Evolutionary conservation across 2,888 invertebrate genomes (phyloP).

Genomic region (Panopea generosa): DNA sequence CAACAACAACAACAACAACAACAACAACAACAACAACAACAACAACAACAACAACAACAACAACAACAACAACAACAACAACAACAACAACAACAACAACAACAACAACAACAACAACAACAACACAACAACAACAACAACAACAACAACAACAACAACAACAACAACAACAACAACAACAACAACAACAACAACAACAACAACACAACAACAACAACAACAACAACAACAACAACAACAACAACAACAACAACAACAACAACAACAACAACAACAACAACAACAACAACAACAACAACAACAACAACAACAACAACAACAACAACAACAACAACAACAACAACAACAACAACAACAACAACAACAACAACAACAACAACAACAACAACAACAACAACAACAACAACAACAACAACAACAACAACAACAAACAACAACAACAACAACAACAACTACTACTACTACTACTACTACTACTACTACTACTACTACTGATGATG

Average conservation of each 20-base stretch:
- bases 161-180: neutral
- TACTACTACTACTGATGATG: too few relatives aligned
- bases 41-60: neutral
- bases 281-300: constrained; percentile 6
- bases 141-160: neutral
- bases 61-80: neutral
- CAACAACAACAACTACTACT: neutral
- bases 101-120: neutral
- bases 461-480: neutral
- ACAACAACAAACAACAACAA: too few relatives aligned
- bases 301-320: constrained; percentile 8
- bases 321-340: neutral
- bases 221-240: neutral
- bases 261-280: constrained; percentile 3
- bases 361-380: constrained; percentile 8
- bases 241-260: neutral
- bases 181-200: neutral
- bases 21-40: neutral
- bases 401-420: constrained; percentile 4
- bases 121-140: too few relatives aligned
- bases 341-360: constrained; percentile 5
- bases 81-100: neutral
- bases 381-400: constrained; percentile 6
- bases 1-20: neutral
- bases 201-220: too few relatives aligned